Conservation (phyloP, 1,140 invertebrate genomes). For the Sarcophaga bullata region DNA sequence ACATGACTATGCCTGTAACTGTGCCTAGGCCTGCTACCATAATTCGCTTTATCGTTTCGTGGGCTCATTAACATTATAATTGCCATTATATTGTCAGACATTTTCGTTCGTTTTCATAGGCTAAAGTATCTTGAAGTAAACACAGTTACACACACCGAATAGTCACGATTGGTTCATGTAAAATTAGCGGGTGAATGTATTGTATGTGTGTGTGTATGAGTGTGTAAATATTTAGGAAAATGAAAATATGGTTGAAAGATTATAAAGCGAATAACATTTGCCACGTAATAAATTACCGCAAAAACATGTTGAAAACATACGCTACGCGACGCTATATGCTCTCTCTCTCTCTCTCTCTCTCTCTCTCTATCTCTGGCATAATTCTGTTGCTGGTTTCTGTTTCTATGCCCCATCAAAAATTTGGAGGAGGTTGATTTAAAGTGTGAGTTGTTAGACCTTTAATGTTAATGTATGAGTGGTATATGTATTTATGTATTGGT, state of each 20-base stretch:
- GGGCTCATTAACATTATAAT: slow-evolving; percentile 38
- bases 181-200: not conserved
- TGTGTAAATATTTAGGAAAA: too few relatives aligned
- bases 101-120: not conserved
- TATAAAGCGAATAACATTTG: slow-evolving; percentile 28
- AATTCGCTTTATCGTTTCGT: too few relatives aligned
- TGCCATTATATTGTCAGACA: not conserved
- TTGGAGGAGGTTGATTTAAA: slow-evolving; percentile 22
- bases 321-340: not conserved
- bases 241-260: slow-evolving; percentile 7
- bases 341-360: too few relatives aligned
- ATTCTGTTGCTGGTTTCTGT: not conserved
- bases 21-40: too few relatives aligned
- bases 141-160: not conserved
- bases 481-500: too few relatives aligned
- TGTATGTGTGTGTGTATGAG: not conserved
- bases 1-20: too few relatives aligned
- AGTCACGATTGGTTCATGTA: too few relatives aligned
- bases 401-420: too few relatives aligned
- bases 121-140: not conserved
- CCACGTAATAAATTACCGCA: slow-evolving; percentile 37
- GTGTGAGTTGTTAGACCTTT: not conserved
- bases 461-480: too few relatives aligned
- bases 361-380: not conserved
- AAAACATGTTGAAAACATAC: slow-evolving; percentile 36